Percentiles rank a stretch among this genome's conserved stretches.
Evolutionary conservation across 2,113 vertebrate species (phyloP).

Genomic region (Apaloderma vittatum): DNA sequence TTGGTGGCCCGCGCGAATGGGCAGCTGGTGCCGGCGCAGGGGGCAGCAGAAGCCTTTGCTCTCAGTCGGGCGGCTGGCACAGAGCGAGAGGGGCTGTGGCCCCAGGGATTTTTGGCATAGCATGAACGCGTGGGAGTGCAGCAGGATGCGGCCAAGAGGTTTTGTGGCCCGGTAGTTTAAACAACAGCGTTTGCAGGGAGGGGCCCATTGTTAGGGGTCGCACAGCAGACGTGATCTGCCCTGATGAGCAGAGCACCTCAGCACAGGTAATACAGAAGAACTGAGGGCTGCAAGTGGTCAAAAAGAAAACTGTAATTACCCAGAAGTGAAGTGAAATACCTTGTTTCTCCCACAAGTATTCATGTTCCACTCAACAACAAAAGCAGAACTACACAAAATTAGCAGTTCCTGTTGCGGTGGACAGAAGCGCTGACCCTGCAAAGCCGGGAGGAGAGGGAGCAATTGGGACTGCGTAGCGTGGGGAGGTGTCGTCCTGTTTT

Average conservation of each 20-base stretch:
- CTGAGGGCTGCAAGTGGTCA: fast-evolving
- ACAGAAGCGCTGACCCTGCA: too few relatives aligned
- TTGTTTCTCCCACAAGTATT: neutral
- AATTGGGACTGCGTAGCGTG: fast-evolving
- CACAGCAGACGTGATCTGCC: neutral
- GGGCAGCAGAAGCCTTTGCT: fast-evolving
- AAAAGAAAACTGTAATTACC: neutral
- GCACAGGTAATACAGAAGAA: neutral
- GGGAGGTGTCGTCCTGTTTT: neutral
- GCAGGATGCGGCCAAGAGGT: fast-evolving
- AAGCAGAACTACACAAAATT: neutral
- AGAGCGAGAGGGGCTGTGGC: fast-evolving
- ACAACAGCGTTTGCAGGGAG: fast-evolving
- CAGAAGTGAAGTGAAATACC: neutral
- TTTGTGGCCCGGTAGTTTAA: fast-evolving
- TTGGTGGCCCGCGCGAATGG: too few relatives aligned
- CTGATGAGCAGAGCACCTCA: neutral
- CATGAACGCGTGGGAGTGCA: fast-evolving
- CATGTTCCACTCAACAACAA: neutral
- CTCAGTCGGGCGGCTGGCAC: fast-evolving
- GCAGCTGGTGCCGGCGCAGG: too few relatives aligned
- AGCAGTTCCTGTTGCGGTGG: neutral
- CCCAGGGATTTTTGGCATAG: fast-evolving
- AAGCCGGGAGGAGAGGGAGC: fast-evolving
- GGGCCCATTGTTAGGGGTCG: fast-evolving